These are phyloP conservation scores for Phoebastria nigripes DNA, from an alignment of 2,797 vertebrate species.

Conservation along the genomic window DNA sequence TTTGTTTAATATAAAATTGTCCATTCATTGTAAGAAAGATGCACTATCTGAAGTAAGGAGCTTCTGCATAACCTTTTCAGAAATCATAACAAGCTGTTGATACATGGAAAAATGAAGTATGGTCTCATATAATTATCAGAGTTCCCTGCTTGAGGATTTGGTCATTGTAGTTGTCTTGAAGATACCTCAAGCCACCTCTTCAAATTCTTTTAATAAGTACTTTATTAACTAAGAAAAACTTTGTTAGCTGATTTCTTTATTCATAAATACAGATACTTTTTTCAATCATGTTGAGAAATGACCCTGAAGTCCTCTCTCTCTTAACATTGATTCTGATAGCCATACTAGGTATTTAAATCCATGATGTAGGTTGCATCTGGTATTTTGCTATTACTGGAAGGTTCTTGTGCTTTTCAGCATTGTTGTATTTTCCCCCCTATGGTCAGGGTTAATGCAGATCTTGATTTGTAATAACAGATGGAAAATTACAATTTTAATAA, in stretches of 20 bases:
- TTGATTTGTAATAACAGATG: neutral
- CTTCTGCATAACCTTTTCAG: neutral
- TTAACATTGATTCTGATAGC: neutral
- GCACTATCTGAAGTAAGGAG: neutral
- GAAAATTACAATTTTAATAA: neutral
- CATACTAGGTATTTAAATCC: neutral
- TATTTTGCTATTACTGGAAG: neutral
- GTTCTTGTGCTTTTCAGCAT: neutral
- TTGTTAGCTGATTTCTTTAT: neutral
- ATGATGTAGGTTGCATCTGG: neutral
- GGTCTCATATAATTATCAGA: neutral
- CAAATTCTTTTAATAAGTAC: neutral
- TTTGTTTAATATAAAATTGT: neutral
- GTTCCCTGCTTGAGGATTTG: neutral
- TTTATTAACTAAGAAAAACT: neutral
- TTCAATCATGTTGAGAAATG: neutral
- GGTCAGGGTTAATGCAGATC: neutral
- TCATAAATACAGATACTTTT: neutral
- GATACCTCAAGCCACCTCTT: neutral
- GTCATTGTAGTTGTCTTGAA: neutral
- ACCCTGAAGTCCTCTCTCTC: neutral
- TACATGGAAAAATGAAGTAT: neutral
- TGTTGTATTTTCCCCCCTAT: neutral
- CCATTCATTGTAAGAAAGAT: neutral
- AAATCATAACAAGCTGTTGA: neutral